Conservation (phyloP, 2,888 invertebrate species). For the Nephrotoma flavescens region DNA sequence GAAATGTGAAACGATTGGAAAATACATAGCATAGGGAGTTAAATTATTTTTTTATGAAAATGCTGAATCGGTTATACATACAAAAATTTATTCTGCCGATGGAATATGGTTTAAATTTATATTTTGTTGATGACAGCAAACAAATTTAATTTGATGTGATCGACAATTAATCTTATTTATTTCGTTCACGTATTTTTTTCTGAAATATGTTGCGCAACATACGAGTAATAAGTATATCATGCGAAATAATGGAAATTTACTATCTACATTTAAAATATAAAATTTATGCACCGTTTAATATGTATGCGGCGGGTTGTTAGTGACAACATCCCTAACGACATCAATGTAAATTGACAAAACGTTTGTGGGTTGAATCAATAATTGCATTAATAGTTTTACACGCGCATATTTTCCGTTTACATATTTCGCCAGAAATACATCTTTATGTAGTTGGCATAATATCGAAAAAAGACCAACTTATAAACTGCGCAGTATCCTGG, state of each 20-base stretch:
- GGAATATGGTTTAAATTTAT: background rate
- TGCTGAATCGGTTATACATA: background rate
- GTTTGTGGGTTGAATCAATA: background rate
- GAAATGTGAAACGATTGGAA: background rate
- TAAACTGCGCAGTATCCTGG: background rate
- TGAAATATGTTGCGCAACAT: background rate
- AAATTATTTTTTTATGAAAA: background rate
- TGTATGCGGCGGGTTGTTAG: background rate
- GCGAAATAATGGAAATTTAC: too few relatives aligned
- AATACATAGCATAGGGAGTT: background rate
- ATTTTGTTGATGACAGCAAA: background rate
- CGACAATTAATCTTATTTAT: background rate
- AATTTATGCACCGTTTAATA: background rate
- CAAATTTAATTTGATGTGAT: background rate
- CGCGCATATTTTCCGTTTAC: background rate
- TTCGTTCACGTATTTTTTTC: background rate
- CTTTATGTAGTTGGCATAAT: background rate
- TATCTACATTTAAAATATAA: too few relatives aligned
- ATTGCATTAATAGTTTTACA: background rate
- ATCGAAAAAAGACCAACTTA: background rate
- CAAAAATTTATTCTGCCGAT: background rate
- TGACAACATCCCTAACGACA: background rate
- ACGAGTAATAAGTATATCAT: background rate
- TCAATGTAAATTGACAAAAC: background rate
- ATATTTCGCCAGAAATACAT: background rate